phyloP scores from a whole-genome alignment of 2,888 invertebrate species.

The Strigamia maritima region DNA sequence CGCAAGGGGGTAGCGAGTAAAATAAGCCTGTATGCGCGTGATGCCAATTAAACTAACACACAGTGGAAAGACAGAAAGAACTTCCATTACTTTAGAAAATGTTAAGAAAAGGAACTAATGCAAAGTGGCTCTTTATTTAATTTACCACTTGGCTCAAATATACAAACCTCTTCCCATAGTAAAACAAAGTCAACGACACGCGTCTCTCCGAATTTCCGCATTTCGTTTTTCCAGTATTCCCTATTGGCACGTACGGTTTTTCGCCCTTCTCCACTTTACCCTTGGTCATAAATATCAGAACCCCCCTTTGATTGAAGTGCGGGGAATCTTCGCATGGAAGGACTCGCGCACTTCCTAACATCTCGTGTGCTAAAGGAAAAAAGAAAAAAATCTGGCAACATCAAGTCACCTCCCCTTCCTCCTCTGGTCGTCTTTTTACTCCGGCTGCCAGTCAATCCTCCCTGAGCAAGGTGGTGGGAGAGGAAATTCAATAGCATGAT shows the following conservation, averaged over 20 bases:
- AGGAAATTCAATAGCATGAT: conserved; percentile 31
- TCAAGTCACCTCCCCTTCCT: conserved; percentile 10
- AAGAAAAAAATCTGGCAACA: conserved; percentile 24
- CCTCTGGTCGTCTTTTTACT: conserved; percentile 32
- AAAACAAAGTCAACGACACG: not conserved
- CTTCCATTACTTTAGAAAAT: conserved; percentile 6
- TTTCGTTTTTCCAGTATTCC: conserved; percentile 8
- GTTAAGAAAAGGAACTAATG: not conserved
- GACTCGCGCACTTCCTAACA: conserved; percentile 18
- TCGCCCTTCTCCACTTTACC: conserved; percentile 32
- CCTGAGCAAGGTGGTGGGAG: conserved; percentile 14
- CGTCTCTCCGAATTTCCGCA: conserved; percentile 7
- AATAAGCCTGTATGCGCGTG: not conserved
- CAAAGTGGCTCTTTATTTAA: conserved; percentile 16
- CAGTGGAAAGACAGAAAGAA: conserved; percentile 20
- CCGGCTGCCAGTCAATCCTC: conserved; percentile 30
- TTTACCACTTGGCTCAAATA: conserved; percentile 18
- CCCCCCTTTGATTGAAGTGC: conserved; percentile 12
- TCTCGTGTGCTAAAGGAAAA: not conserved
- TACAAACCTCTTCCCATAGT: not conserved
- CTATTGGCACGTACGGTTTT: not conserved
- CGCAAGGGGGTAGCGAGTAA: not conserved
- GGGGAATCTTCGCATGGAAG: conserved; percentile 26
- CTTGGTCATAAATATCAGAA: conserved; percentile 1
- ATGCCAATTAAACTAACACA: conserved; percentile 16